Evolutionary conservation across 1,140 invertebrate genomes (phyloP).

Genomic region (Drosophila prosaltans): DNA sequence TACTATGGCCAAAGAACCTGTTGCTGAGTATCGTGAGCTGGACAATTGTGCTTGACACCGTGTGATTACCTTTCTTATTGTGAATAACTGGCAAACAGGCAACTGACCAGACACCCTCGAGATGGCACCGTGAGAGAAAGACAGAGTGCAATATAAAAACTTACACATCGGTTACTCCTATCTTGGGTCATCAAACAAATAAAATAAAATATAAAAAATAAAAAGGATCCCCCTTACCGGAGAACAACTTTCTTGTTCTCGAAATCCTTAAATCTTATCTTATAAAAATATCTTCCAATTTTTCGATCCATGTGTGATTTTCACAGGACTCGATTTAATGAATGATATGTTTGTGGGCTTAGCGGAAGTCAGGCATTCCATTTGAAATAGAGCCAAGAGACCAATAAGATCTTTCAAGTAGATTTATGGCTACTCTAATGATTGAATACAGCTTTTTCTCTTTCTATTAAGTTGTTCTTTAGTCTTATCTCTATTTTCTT

Average conservation of each 20-base stretch:
- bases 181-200: too few relatives aligned
- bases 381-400: too few relatives aligned
- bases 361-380: too few relatives aligned
- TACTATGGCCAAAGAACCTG: constrained; percentile 49
- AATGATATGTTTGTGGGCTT: too few relatives aligned
- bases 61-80: constrained; percentile 73
- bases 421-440: not conserved
- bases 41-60: constrained; percentile 58
- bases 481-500: constrained; percentile 1
- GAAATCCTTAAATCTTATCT: too few relatives aligned
- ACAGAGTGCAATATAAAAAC: not conserved
- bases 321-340: too few relatives aligned
- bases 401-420: not conserved
- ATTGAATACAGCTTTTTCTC: not conserved
- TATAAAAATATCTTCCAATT: too few relatives aligned
- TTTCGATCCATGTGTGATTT: too few relatives aligned
- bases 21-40: constrained; percentile 45
- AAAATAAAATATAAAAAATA: too few relatives aligned
- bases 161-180: too few relatives aligned
- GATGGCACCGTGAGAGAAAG: constrained; percentile 50
- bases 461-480: not conserved
- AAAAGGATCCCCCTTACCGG: too few relatives aligned
- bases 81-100: constrained; percentile 10
- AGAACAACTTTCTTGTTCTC: not conserved
- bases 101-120: constrained; percentile 25